Conservation (phyloP, 2,888 invertebrate genomes). For the Euzetes globulus region DNA sequence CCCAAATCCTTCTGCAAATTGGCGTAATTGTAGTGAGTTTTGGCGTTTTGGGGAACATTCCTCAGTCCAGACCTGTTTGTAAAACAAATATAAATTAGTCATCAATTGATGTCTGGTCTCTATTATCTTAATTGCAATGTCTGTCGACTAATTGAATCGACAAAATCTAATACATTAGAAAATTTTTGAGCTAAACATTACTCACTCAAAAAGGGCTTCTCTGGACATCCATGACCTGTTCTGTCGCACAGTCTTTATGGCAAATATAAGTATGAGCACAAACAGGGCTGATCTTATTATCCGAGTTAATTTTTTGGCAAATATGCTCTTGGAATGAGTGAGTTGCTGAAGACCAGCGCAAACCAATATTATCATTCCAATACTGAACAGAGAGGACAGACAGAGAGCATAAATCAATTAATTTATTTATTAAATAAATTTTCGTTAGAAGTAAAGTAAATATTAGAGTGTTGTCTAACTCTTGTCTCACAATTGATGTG, state of each 20-base stretch:
- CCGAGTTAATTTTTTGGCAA: slow-evolving; percentile 23
- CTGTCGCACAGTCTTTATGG: slow-evolving; percentile 60
- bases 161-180: background rate
- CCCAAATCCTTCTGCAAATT: slow-evolving; percentile 72
- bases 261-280: slow-evolving; percentile 48
- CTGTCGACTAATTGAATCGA: background rate
- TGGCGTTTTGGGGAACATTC: slow-evolving; percentile 74
- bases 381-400: slow-evolving; percentile 52
- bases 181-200: slow-evolving; percentile 24
- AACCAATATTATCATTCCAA: slow-evolving; percentile 69
- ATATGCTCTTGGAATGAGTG: slow-evolving; percentile 31
- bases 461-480: background rate
- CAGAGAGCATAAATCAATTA: background rate
- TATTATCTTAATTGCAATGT: background rate
- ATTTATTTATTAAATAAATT: background rate
- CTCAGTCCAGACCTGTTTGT: slow-evolving; percentile 65
- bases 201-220: slow-evolving; percentile 66
- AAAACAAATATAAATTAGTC: background rate
- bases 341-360: slow-evolving; percentile 59
- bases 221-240: slow-evolving; percentile 71
- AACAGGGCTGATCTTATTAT: slow-evolving; percentile 37
- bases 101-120: background rate
- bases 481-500: background rate
- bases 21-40: slow-evolving; percentile 82
- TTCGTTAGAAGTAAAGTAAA: background rate